Conservation (phyloP, 2,888 invertebrate species). For the Polymixis flavicincta region DNA sequence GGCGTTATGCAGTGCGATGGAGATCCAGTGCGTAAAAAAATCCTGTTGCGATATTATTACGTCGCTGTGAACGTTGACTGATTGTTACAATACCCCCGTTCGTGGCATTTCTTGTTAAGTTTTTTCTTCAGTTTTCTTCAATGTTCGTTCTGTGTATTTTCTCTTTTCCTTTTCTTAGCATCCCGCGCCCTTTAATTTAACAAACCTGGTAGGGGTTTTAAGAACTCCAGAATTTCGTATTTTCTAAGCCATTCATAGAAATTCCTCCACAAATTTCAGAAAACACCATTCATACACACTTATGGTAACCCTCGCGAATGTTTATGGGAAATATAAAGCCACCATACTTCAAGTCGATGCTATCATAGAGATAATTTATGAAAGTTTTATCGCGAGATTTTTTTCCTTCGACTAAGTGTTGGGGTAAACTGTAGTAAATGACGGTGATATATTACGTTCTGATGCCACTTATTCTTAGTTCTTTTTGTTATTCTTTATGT, state of each 20-base stretch:
- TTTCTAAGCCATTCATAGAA: not conserved
- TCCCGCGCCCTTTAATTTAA: too few relatives aligned
- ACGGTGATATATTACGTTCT: conserved; percentile 71
- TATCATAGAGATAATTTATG: conserved; percentile 86
- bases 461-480: conserved; percentile 46
- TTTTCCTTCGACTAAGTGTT: conserved; percentile 72
- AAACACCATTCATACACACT: conserved; percentile 41
- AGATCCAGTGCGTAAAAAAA: too few relatives aligned
- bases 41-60: too few relatives aligned
- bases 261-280: conserved; percentile 1
- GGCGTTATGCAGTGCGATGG: too few relatives aligned
- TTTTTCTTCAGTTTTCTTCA: too few relatives aligned
- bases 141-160: too few relatives aligned
- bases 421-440: conserved; percentile 71
- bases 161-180: too few relatives aligned
- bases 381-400: conserved; percentile 82
- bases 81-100: too few relatives aligned
- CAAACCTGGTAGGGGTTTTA: not conserved
- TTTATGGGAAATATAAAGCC: conserved; percentile 69
- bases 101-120: too few relatives aligned
- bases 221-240: not conserved
- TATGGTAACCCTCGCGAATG: conserved; percentile 49
- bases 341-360: conserved; percentile 80
- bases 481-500: conserved; percentile 41
- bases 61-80: too few relatives aligned